Conservation (phyloP, 2,888 invertebrate genomes). For the Dasysyrphus albostriatus region DNA sequence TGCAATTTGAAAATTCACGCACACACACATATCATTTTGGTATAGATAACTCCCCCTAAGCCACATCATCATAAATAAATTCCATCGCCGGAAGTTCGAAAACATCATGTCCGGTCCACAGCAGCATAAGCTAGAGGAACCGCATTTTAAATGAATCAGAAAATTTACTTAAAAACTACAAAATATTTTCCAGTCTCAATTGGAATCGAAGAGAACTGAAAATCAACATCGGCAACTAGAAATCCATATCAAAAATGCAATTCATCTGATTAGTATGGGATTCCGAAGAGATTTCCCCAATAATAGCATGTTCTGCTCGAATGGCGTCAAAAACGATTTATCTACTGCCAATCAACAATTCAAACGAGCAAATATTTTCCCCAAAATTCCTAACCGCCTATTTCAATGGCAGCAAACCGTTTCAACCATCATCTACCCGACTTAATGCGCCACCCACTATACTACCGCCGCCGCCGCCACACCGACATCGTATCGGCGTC, state of each 20-base stretch:
- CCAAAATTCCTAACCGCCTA: conserved; percentile 32
- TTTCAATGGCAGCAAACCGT: conserved; percentile 6
- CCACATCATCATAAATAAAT: conserved; percentile 26
- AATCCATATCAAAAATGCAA: conserved; percentile 17
- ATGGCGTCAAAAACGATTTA: conserved; percentile 57
- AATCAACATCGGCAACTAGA: background rate
- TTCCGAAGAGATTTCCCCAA: conserved; percentile 3
- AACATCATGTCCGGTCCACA: conserved; percentile 21
- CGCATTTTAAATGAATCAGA: conserved; percentile 44
- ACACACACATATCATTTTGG: background rate
- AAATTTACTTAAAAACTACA: conserved; percentile 38
- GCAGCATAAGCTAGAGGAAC: background rate
- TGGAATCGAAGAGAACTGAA: background rate
- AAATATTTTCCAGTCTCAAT: conserved; percentile 15
- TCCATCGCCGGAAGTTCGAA: conserved; percentile 20
- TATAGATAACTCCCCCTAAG: background rate
- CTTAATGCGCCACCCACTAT: conserved; percentile 4
- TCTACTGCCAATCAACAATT: conserved; percentile 51
- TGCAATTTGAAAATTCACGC: background rate
- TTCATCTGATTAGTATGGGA: conserved; percentile 33
- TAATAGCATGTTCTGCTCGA: conserved; percentile 44
- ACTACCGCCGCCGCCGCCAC: background rate
- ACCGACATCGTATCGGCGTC: background rate
- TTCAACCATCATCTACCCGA: background rate
- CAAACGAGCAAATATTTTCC: conserved; percentile 31